phyloP scores from a whole-genome alignment of 1,140 invertebrate genomes.

The Berghia stephanieae region DNA sequence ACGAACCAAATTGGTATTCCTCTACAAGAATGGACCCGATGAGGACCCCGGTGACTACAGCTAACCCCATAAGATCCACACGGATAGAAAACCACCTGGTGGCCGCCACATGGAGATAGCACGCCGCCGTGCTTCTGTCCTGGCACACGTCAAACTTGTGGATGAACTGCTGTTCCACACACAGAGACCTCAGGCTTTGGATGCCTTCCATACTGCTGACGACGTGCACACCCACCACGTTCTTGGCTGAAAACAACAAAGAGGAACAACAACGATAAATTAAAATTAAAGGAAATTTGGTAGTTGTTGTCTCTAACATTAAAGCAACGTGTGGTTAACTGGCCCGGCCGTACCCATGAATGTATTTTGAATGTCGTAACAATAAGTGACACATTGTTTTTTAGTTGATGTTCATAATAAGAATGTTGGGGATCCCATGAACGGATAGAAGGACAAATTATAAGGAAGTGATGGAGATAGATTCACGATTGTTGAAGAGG shows the following conservation, averaged over 20 bases:
- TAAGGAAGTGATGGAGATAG: too few species aligned
- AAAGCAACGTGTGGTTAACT: too few species aligned
- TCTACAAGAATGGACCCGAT: constrained; percentile 41
- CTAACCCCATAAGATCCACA: constrained; percentile 43
- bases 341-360: too few species aligned
- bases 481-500: too few species aligned
- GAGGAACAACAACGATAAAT: too few species aligned
- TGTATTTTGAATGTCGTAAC: too few species aligned
- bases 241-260: constrained; percentile 37
- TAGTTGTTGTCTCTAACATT: too few species aligned
- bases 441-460: too few species aligned
- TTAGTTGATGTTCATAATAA: too few species aligned
- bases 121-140: constrained; percentile 48
- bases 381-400: too few species aligned
- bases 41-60: constrained; percentile 35
- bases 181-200: constrained; percentile 40
- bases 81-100: constrained; percentile 48
- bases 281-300: not conserved
- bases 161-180: constrained; percentile 46
- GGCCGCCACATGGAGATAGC: constrained; percentile 44
- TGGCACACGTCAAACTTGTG: constrained; percentile 48
- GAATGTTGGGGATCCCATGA: too few species aligned
- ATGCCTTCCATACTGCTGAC: constrained; percentile 47
- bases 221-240: constrained; percentile 43
- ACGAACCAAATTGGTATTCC: constrained; percentile 35